Base-by-base conservation (phyloP, 2,113 vertebrate genomes). In the Kobus ellipsiprymnus region DNA sequence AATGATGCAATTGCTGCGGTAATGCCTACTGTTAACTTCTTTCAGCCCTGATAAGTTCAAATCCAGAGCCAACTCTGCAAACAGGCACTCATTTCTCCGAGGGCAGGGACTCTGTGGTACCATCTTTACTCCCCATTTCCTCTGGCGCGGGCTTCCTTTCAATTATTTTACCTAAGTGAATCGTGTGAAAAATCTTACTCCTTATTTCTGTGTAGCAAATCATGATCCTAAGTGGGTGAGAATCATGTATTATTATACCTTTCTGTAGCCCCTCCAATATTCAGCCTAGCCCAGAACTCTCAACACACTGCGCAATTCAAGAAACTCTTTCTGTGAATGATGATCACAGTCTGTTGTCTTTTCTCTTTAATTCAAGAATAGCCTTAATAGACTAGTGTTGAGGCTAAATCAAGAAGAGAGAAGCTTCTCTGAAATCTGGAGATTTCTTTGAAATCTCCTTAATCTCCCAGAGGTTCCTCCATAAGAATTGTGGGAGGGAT, bases 1-100 rank as follows among this genome's bases (percentile, higher is more conserved):
- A 97, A 97, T 80, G 59, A 87, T 71, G 67, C 81, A 15, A 7
- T 97, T 50, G 97, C 97, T 80, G 17, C 98, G 97, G 98, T 98
- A 97, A 96, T 57, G 6, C 48, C 30, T 86, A 52, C 44, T 84
- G 5, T 36, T 54, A 33, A 40, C 19, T 60, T 84, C 57, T 93
- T 92, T 93, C 3, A 50, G 6, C 23, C 48, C 8, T 27, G 12
- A n/a, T 77, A 84, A 81, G 59, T 90, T 71, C 67, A 85, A 85
- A 55, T 52, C 50, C 83, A 74, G 30, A 87, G 46, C 48, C 40
- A 87, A 12, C 84, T 91, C 36, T 85, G 57, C 52, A 87, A 83
- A 77, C 40, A 87, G 94, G 50, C 23, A 9, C 82, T 86, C 21
- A 23, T 82, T 6, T 91, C 52, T 90, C 90, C 40, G 11, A 87